Evolutionary conservation across 2,113 vertebrate genomes (phyloP).

Genomic region (Mobula hypostoma): DNA sequence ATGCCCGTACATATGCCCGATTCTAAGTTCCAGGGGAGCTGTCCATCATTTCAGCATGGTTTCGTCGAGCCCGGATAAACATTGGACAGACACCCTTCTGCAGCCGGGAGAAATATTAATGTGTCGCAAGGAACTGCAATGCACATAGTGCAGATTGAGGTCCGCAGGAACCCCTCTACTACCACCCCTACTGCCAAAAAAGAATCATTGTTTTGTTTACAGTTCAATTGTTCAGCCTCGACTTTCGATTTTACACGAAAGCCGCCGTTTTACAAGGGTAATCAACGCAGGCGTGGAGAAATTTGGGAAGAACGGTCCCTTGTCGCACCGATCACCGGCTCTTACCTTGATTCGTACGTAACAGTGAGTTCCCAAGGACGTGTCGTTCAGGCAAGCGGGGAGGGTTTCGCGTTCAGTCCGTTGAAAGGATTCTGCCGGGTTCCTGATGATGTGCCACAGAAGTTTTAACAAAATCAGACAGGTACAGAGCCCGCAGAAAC

Average conservation of each 20-base stretch:
- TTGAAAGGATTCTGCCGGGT: conserved; percentile 74
- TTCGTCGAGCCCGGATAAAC: neutral
- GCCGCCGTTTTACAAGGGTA: neutral
- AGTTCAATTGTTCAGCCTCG: neutral
- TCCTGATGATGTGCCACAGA: conserved; percentile 76
- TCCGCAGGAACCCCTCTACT: neutral
- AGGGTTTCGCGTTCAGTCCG: conserved; percentile 71
- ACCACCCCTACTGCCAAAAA: neutral
- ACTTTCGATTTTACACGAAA: neutral
- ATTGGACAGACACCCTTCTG: neutral
- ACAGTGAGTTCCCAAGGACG: conserved; percentile 91
- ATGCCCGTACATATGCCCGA: neutral
- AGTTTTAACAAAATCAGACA: conserved; percentile 76
- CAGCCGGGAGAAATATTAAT: neutral
- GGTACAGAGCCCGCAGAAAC: conserved; percentile 75
- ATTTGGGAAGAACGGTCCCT: neutral
- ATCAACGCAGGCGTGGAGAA: neutral
- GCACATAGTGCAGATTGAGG: too few species aligned
- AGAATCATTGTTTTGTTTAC: too few species aligned
- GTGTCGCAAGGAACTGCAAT: neutral
- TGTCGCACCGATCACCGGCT: neutral
- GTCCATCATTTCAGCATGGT: conserved; percentile 7
- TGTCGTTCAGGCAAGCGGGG: conserved; percentile 82
- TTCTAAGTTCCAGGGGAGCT: neutral
- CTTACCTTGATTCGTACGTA: conserved; percentile 90